Evolutionary conservation across 2,888 invertebrate species (phyloP), one percentile per base, ranked within the genome.

Genomic region (Philereme vetulata): DNA sequence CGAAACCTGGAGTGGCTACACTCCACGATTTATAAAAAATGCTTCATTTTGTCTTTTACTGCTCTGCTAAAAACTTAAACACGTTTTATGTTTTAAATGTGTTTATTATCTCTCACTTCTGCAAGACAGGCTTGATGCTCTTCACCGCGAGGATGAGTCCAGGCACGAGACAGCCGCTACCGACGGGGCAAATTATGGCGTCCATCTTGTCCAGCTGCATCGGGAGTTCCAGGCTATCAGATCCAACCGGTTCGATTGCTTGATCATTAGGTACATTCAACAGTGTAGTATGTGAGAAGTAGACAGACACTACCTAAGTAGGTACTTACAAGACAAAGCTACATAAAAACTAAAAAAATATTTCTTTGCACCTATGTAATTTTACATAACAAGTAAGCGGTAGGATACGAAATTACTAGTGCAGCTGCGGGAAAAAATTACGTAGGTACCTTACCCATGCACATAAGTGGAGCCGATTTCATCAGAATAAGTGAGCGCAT

Each of bases 111-210:
- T 2, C 21, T 1, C 21, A 21, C 21, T 1, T 21, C 1, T 1
- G 2, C 21, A 2, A 83, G 71, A 60, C 82, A 83, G 83, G 82
- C 61, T 81, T 82, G 42, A 84, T 75, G 38, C 73, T 81, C 70
- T 84, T 84, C 51, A 82, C 73, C 7, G 80, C 80, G 35, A 83
- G 64, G 11, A 84, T 67, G 40, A 81, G 60, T 52, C 82, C 76
- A 8, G 84, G 82, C 33, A 78, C 67, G 5, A 84, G 77, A 3
- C 77, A 72, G 7, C 84, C 84, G 56, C 75, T 77, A 56, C 82
- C 84, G 10, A 84, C 82, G 4, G 84, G 84, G 58, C 81, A 81
- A 55, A 84, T 64, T 59, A 84, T 72, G 40, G 83, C 83, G 55
- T 84, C 84, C 65, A 82, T 50, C 55, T 75, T 71, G 7, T 81